Percentiles rank a stretch among this genome's conserved stretches.
Conservation (phyloP, 2,888 invertebrate genomes). For the Nysson spinosus region DNA sequence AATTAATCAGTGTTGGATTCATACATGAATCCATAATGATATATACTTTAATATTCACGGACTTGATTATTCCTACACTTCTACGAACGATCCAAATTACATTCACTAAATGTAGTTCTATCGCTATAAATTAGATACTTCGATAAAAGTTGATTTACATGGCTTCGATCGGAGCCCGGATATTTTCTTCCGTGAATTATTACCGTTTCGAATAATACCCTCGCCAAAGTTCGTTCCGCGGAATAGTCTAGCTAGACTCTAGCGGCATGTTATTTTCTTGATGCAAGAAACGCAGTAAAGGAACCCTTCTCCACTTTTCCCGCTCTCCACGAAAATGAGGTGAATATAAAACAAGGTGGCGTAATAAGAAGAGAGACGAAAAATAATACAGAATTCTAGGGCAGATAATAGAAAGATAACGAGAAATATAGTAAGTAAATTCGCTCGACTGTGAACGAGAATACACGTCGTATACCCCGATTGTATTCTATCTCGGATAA, state of each 20-base stretch:
- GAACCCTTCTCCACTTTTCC: not conserved
- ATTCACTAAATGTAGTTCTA: conserved; percentile 13
- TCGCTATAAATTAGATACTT: conserved; percentile 8
- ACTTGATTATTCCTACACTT: not conserved
- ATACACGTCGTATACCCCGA: too few species aligned
- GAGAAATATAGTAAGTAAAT: too few species aligned
- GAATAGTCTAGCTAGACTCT: not conserved
- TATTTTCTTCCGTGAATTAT: conserved; percentile 6
- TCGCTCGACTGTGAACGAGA: too few species aligned
- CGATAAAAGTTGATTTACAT: conserved; percentile 34
- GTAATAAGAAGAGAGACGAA: not conserved
- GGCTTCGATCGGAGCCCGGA: not conserved
- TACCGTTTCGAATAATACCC: not conserved
- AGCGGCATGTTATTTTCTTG: not conserved
- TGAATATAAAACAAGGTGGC: not conserved
- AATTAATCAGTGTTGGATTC: too few species aligned
- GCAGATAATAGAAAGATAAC: not conserved
- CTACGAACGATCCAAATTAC: conserved; percentile 34
- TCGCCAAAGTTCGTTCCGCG: not conserved
- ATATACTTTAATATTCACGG: conserved; percentile 27
- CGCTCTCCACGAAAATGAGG: not conserved
- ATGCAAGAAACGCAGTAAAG: not conserved
- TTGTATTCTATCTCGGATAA: too few species aligned
- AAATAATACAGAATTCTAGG: not conserved
- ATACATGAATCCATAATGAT: not conserved